phyloP scores from a whole-genome alignment of 2,888 invertebrate species.

The Prosopocoilus inquinatus region DNA sequence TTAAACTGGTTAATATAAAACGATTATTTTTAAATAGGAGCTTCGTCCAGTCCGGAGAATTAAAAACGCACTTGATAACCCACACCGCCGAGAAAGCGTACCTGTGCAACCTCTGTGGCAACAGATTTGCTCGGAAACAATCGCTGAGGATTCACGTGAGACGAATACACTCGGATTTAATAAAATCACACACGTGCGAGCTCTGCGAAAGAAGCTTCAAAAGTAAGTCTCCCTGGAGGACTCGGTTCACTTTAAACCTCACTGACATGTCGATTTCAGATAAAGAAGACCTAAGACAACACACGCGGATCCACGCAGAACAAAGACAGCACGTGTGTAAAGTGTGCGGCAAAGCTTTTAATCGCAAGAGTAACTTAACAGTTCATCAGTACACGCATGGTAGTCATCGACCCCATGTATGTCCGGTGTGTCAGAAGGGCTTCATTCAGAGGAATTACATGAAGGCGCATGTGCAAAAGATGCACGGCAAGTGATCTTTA shows the following conservation, averaged over 20 bases:
- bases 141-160: slow-evolving; percentile 12
- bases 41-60: slow-evolving; percentile 18
- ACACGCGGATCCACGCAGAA: background rate
- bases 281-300: background rate
- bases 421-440: background rate
- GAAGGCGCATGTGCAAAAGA: background rate
- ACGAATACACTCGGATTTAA: slow-evolving; percentile 4
- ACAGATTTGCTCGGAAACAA: slow-evolving; percentile 6
- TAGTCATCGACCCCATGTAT: background rate
- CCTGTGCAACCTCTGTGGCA: slow-evolving; percentile 13
- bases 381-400: background rate
- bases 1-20: too few species aligned
- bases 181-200: background rate
- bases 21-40: background rate
- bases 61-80: slow-evolving; percentile 18
- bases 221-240: background rate
- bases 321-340: background rate
- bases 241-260: too few species aligned
- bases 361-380: background rate
- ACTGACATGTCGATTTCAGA: background rate
- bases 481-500: background rate
- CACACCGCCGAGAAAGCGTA: slow-evolving; percentile 10
- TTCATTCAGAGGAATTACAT: background rate
- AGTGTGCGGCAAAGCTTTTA: background rate
- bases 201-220: slow-evolving; percentile 7